Evolutionary conservation across 2,113 vertebrate genomes (phyloP).

Genomic region (Bombycilla garrulus): DNA sequence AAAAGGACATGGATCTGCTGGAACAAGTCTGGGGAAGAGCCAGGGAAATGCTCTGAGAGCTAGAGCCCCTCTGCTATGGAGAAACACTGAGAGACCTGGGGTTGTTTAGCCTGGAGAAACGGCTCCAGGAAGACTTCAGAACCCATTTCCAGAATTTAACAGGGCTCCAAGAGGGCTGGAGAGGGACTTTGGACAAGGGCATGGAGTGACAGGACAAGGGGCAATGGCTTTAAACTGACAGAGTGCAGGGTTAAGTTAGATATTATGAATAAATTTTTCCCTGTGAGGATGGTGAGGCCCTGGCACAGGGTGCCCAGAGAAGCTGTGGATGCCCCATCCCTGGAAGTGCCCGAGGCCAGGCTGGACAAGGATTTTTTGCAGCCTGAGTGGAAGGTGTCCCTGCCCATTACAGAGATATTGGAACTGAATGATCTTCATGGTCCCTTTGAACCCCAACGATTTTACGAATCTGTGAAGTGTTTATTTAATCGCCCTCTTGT

Average conservation of each 20-base stretch:
- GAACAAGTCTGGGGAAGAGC: background rate
- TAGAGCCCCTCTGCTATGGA: background rate
- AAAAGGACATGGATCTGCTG: too few relatives aligned
- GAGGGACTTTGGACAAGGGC: background rate
- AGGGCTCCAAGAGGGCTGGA: background rate
- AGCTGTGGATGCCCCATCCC: background rate
- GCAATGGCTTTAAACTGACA: background rate
- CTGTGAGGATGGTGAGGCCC: background rate
- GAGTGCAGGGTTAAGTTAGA: background rate
- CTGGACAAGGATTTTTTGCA: background rate
- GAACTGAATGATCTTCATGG: background rate
- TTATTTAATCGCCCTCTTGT: background rate
- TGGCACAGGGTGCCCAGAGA: background rate
- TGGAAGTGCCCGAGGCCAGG: background rate
- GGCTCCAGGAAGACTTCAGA: background rate
- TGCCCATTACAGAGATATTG: background rate
- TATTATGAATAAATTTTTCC: background rate
- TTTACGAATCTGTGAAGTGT: background rate
- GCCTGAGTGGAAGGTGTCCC: background rate
- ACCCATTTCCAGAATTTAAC: background rate
- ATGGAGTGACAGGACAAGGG: background rate
- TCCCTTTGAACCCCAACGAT: background rate
- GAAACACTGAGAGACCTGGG: background rate
- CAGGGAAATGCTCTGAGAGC: background rate
- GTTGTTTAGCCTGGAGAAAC: background rate